phyloP scores from a whole-genome alignment of 30 jellyfish, hydroid and myxozoan genomes.

The Pelagia noctiluca region DNA sequence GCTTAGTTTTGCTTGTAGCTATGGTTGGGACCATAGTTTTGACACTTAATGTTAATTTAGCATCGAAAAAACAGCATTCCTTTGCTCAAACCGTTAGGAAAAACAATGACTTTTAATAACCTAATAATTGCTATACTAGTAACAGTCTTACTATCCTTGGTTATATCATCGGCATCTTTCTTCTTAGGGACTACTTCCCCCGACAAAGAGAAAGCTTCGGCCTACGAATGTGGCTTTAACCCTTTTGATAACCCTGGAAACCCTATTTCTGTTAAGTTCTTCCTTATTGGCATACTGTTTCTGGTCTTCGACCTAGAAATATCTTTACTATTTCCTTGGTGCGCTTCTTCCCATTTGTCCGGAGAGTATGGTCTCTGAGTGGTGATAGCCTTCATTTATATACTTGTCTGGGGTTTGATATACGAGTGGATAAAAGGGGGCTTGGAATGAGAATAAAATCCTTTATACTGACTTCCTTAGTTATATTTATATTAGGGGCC shows the following conservation, averaged over 20 bases:
- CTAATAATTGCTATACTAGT: not conserved
- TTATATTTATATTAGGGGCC: constrained; percentile 19
- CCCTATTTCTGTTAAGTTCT: constrained; percentile 54
- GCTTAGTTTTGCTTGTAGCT: constrained; percentile 29
- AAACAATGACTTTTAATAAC: not conserved
- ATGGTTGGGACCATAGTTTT: constrained; percentile 50
- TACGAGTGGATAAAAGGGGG: constrained; percentile 71
- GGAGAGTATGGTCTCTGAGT: not conserved
- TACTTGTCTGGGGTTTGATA: constrained; percentile 33
- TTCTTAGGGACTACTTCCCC: constrained; percentile 19
- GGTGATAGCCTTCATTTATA: not conserved
- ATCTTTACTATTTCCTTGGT: constrained; percentile 42
- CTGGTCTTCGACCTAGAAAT: constrained; percentile 61
- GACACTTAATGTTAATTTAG: not conserved
- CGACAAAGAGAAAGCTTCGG: constrained; percentile 50
- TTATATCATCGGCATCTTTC: constrained; percentile 12
- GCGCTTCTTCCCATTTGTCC: constrained; percentile 3
- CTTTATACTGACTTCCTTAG: not conserved
- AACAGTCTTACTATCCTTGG: not conserved
- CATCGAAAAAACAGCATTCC: constrained; percentile 24
- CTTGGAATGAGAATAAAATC: constrained; percentile 56
- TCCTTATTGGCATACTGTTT: constrained; percentile 44
- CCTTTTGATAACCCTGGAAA: constrained; percentile 60
- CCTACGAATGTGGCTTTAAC: constrained; percentile 64
- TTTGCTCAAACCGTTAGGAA: constrained; percentile 24